Percentiles rank a stretch among this genome's conserved stretches.
Conservation (phyloP, 2,113 vertebrate species). For the Oncorhynchus kisutch region DNA sequence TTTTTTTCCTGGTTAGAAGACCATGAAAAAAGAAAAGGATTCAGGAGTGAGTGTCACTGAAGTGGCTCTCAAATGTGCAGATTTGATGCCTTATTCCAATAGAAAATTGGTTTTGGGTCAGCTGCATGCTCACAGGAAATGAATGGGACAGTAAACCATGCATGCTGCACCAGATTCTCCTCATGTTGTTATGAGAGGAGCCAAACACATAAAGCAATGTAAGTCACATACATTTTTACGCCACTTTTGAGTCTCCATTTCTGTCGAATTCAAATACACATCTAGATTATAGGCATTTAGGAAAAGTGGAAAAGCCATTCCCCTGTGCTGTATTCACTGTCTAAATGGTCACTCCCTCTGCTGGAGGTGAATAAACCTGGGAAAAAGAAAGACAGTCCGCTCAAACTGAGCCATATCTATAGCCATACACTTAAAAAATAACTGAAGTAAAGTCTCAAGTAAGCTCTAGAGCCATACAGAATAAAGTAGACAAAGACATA, state of each 20-base stretch:
- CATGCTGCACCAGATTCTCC: background rate
- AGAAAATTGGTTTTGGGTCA: conserved; percentile 46
- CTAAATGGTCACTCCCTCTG: background rate
- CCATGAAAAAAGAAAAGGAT: conserved; percentile 26
- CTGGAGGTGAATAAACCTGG: background rate
- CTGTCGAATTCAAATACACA: too few species aligned
- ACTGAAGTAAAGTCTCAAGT: background rate
- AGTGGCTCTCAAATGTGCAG: conserved; percentile 22
- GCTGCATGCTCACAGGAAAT: conserved; percentile 31
- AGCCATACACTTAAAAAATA: background rate
- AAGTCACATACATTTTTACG: background rate
- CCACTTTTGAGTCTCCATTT: too few species aligned
- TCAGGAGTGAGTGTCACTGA: conserved; percentile 21
- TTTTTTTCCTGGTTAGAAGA: background rate
- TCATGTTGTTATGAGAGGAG: background rate
- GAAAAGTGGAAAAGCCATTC: background rate
- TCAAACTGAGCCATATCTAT: background rate
- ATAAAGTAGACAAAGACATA: background rate
- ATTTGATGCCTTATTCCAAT: conserved; percentile 21
- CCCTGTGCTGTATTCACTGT: background rate
- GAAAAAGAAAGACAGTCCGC: background rate
- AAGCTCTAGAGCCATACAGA: background rate
- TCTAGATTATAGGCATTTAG: background rate
- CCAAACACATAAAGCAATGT: background rate
- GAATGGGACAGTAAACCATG: conserved; percentile 37